Base-by-base conservation (phyloP, 1,140 invertebrate genomes). In the Grapholita molesta region DNA sequence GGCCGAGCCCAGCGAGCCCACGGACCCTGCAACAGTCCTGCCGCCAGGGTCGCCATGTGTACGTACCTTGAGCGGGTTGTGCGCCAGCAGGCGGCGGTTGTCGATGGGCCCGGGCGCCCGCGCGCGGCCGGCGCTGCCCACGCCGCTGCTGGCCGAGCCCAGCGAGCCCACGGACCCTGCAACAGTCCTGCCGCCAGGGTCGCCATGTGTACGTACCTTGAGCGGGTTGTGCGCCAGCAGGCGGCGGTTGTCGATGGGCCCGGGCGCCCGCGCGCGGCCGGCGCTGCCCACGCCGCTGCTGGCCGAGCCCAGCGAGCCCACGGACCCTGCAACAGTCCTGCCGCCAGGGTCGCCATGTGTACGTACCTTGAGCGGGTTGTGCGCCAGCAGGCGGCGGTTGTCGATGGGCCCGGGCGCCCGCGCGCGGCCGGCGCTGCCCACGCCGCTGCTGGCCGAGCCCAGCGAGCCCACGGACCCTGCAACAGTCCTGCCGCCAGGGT, bases 231-330 rank as follows among this genome's bases (percentile, higher is more conserved):
- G 87, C 5, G 92, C 92, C 1, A 96, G 92, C n/a, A 97, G 84
- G 68, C 88, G 91, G 68, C 92, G 92, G 82, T 97, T 97, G 78
- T 97, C 96, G 70, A 97, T 96, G 5, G 95, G 94, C 24, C 95
- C 94, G 7, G 96, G 96, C 28, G 32, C 84, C 83, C 0, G 82
- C 76, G n/a, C 81, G 79, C 35, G 80, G 78, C 28, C 9, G 82
- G 80, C 69, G 77, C 92, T 93, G 21, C 28, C 28, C 28, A 30
- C 28, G 28, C 28, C 28, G 28, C 88, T 89, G 7, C 89, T 89
- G 42, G 93, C 92, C 61, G 88, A 89, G 30, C 71, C 85, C 83
- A 79, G 76, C 78, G 74, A 76, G 68, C 73, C 28, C 28, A 30
- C 7, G 28, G 28, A 30, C n/a, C n/a, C n/a, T n/a, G n/a, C n/a